Evolutionary conservation across 2,797 vertebrate species (phyloP).

Genomic region (Eupleurogrammus muticus): DNA sequence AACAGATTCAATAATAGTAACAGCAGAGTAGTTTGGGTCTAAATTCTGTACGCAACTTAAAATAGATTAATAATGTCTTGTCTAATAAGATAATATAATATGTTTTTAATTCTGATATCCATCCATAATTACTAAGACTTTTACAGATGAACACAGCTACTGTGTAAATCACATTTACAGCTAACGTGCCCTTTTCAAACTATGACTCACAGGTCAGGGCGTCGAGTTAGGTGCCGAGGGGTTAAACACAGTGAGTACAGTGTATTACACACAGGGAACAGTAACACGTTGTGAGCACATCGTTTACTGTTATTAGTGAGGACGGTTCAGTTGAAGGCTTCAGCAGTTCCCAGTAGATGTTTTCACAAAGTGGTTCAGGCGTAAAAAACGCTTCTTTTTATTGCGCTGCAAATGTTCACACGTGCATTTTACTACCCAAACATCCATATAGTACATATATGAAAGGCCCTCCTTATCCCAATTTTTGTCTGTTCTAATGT

Average conservation of each 20-base stretch:
- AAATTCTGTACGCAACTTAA: not conserved
- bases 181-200: not conserved
- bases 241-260: not conserved
- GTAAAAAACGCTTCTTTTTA: not conserved
- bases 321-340: no score
- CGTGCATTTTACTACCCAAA: not conserved
- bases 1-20: not conserved
- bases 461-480: not conserved
- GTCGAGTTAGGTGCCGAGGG: not conserved
- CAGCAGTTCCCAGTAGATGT: no score
- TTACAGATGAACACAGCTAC: not conserved
- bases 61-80: not conserved
- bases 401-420: not conserved
- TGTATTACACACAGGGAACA: not conserved
- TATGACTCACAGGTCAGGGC: no score
- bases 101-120: not conserved
- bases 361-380: not conserved
- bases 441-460: not conserved
- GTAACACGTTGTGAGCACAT: not conserved
- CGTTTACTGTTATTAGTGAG: not conserved
- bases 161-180: not conserved
- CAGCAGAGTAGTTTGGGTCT: not conserved
- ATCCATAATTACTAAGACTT: not conserved
- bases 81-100: not conserved
- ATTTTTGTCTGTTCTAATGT: constrained; percentile 33